Conservation (phyloP, 2,113 vertebrate genomes). For the Ceuthmochares aereus region DNA sequence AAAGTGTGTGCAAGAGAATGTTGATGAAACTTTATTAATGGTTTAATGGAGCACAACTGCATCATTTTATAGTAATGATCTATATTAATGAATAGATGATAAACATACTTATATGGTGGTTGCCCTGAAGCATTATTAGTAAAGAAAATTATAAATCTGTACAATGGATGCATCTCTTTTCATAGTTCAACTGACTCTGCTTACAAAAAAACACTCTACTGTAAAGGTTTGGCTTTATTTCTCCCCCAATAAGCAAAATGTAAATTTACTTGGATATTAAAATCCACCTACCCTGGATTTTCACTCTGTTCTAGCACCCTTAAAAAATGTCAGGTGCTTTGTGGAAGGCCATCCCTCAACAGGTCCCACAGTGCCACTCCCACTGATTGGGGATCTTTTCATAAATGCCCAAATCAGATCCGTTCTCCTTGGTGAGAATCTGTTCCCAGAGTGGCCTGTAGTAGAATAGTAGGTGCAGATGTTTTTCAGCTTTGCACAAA, state of each 20-base stretch:
- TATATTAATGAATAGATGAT: background rate
- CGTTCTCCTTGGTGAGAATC: background rate
- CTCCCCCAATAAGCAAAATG: background rate
- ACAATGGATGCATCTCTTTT: background rate
- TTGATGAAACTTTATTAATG: background rate
- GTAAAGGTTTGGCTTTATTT: background rate
- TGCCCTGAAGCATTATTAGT: background rate
- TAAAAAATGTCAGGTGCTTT: background rate
- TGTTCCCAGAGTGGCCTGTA: background rate
- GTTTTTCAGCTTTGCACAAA: background rate
- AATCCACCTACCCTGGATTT: background rate
- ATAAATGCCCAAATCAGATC: background rate
- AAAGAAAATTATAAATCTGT: background rate
- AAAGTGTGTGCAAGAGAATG: background rate
- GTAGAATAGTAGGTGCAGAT: background rate
- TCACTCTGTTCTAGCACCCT: background rate
- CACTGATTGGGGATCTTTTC: background rate
- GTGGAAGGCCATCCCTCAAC: background rate
- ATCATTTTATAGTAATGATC: background rate
- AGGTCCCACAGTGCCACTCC: background rate
- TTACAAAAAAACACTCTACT: background rate
- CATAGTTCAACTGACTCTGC: background rate
- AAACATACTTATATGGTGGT: background rate
- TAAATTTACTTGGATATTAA: background rate
- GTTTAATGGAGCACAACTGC: background rate